These are phyloP conservation scores for Neelides folsomi DNA, from an alignment of 2,888 invertebrate species.

Conservation along the genomic window DNA sequence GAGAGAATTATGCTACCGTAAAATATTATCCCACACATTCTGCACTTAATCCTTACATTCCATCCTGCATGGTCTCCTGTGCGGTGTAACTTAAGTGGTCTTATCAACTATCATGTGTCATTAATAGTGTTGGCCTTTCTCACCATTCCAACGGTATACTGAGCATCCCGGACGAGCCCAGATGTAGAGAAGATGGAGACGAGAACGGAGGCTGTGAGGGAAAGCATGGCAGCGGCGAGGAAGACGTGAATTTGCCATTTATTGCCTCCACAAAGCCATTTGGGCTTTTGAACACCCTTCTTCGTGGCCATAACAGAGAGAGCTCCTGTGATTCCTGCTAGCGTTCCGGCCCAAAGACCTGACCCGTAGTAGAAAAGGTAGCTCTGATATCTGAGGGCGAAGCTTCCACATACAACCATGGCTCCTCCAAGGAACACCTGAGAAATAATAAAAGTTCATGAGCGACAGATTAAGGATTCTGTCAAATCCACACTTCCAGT, in stretches of 20 bases:
- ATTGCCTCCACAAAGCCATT: constrained; percentile 22
- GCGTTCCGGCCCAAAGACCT: constrained; percentile 27
- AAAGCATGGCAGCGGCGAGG: constrained; percentile 13
- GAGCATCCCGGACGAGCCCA: constrained; percentile 24
- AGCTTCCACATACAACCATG: constrained; percentile 27
- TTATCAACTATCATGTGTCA: no score
- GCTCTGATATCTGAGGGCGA: constrained; percentile 29
- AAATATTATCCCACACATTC: no score
- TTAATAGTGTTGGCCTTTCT: no score
- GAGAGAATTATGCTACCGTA: no score
- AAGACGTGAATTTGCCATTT: constrained; percentile 23
- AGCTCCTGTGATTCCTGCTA: constrained; percentile 26
- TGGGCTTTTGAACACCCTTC: constrained; percentile 20
- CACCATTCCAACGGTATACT: constrained; percentile 1
- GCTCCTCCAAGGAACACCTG: constrained; percentile 27
- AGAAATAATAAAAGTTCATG: not conserved
- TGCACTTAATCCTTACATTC: no score
- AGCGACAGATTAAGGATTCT: no score
- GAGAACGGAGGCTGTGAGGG: constrained; percentile 18
- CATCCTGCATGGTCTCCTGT: no score
- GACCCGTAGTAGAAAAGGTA: constrained; percentile 30
- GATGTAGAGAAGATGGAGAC: constrained; percentile 27
- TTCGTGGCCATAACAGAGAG: constrained; percentile 26
- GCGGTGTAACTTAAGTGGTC: no score
- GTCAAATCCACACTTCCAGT: no score